phyloP scores from a whole-genome alignment of 2,888 invertebrate genomes.

The Notodonta dromedarius region DNA sequence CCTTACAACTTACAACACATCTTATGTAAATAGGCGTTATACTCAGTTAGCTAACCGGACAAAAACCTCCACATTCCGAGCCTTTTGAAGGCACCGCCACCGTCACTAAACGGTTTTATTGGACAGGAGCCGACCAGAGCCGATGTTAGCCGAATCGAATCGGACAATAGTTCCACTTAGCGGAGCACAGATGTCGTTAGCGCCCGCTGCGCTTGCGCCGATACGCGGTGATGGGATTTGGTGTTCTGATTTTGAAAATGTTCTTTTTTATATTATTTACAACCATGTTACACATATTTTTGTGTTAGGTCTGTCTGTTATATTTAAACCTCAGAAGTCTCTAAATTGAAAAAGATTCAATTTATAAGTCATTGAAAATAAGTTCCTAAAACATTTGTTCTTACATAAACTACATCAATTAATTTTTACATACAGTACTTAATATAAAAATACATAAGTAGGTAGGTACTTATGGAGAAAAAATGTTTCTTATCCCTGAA shows the following conservation, averaged over 20 bases:
- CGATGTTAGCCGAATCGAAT: constrained; percentile 72
- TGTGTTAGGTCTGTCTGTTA: too few relatives aligned
- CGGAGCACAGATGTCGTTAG: constrained; percentile 80
- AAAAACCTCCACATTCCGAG: constrained; percentile 71
- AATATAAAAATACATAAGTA: too few relatives aligned
- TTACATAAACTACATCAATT: too few relatives aligned
- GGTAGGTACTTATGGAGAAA: not conserved
- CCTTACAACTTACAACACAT: constrained; percentile 16
- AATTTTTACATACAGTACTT: too few relatives aligned
- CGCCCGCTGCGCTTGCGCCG: constrained; percentile 68
- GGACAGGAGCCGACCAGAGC: constrained; percentile 67
- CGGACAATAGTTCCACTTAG: constrained; percentile 78
- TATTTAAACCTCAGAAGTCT: too few relatives aligned
- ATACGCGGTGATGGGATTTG: constrained; percentile 66
- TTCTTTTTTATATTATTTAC: constrained; percentile 14
- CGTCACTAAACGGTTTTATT: constrained; percentile 72
- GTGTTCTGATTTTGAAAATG: constrained; percentile 39
- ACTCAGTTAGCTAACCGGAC: constrained; percentile 45
- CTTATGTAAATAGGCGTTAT: constrained; percentile 42
- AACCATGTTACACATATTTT: too few relatives aligned
- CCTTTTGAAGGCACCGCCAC: constrained; percentile 68
- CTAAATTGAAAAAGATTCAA: too few relatives aligned
- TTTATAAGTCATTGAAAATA: too few relatives aligned
- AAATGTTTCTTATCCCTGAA: not conserved
- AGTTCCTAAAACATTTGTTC: too few relatives aligned